A percentile compares a stretch with the other conserved stretches of the same genome.
phyloP scores from a whole-genome alignment of 2,797 vertebrate species.

The Poeciliopsis turneri region DNA sequence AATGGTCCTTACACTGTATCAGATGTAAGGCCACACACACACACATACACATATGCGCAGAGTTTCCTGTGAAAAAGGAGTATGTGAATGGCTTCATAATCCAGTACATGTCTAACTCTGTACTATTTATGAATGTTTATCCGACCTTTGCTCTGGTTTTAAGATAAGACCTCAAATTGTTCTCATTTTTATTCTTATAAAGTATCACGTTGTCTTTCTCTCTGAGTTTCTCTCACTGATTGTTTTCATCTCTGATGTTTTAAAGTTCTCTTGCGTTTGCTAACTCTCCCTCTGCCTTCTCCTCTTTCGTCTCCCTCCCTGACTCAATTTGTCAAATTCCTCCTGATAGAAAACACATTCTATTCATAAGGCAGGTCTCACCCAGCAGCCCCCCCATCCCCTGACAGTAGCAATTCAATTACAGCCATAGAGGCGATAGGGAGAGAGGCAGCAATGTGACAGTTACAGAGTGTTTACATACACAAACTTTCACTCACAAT shows the following conservation, averaged over 20 bases:
- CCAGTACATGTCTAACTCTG: not conserved
- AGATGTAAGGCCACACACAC: not conserved
- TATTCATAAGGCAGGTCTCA: constrained; percentile 91
- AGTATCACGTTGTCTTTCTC: not conserved
- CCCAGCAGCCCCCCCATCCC: constrained; percentile 61
- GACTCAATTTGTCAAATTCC: constrained; percentile 76
- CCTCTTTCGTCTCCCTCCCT: constrained; percentile 28
- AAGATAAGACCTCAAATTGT: not conserved
- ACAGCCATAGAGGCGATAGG: constrained; percentile 95
- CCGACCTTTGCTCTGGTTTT: not conserved
- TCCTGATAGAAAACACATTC: constrained; percentile 95
- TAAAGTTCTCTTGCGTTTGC: not conserved
- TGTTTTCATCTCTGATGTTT: not conserved
- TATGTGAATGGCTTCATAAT: not conserved
- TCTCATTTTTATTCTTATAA: not conserved
- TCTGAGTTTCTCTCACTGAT: not conserved
- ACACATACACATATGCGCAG: constrained; percentile 4
- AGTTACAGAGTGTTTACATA: constrained; percentile 99
- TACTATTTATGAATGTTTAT: not conserved
- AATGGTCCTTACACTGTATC: too few relatives aligned
- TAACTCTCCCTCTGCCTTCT: not conserved
- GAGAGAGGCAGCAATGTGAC: constrained; percentile 96
- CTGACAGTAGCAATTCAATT: constrained; percentile 95
- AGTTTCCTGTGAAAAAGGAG: constrained; percentile 3
- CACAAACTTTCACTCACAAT: constrained; percentile 98